phyloP scores from a whole-genome alignment of 2,113 vertebrate genomes.

The Laticauda colubrina region DNA sequence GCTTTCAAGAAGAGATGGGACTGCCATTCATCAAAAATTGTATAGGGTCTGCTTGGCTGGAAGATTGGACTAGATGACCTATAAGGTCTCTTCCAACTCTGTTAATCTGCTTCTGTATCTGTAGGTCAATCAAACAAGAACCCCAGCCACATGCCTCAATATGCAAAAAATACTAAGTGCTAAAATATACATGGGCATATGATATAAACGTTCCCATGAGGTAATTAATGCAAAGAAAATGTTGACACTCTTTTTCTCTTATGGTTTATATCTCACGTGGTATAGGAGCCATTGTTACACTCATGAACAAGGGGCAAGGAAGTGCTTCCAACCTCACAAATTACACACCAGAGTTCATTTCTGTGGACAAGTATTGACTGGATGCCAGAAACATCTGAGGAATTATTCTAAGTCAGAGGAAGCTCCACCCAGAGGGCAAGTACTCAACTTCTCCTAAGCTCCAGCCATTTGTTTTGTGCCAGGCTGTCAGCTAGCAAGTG shows the following conservation, averaged over 20 bases:
- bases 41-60: too few relatives aligned
- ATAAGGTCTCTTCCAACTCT: too few relatives aligned
- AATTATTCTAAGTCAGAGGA: not conserved
- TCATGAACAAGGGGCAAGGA: not conserved
- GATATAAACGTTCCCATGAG: not conserved
- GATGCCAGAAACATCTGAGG: slow-evolving; percentile 9
- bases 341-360: slow-evolving; percentile 4
- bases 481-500: not conserved
- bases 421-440: not conserved
- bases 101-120: too few relatives aligned
- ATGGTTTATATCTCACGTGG: not conserved
- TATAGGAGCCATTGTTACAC: not conserved
- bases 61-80: too few relatives aligned
- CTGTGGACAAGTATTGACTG: slow-evolving; percentile 14
- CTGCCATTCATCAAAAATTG: too few relatives aligned
- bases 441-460: not conserved
- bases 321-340: not conserved
- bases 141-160: not conserved
- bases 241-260: not conserved
- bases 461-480: not conserved
- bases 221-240: not conserved
- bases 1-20: too few relatives aligned
- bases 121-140: not conserved
- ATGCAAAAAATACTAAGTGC: not conserved
- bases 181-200: not conserved